Conservation (phyloP, 2,113 vertebrate genomes). For the Psittacula cyanocephala region DNA sequence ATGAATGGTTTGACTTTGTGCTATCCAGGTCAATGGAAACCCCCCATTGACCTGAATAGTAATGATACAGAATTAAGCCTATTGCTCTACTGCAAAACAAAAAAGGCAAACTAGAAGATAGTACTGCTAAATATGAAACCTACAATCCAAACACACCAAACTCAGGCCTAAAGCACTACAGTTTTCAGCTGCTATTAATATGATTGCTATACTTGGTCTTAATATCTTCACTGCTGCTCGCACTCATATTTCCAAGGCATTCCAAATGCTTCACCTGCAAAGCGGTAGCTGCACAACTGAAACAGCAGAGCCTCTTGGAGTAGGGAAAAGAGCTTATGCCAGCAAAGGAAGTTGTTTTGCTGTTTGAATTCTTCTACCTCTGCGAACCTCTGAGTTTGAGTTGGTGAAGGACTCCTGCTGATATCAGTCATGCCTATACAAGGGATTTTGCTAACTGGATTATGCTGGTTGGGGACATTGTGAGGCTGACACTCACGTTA, state of each 20-base stretch:
- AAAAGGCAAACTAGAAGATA: not conserved
- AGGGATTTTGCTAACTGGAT: not conserved
- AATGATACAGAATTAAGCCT: not conserved
- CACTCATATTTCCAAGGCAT: not conserved
- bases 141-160: not conserved
- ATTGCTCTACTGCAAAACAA: not conserved
- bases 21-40: slow-evolving; percentile 28
- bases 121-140: not conserved
- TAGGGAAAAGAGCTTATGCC: not conserved
- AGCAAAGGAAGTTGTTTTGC: not conserved
- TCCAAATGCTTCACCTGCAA: not conserved
- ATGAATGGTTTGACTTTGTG: not conserved
- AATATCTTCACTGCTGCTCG: not conserved
- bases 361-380: not conserved
- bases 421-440: not conserved
- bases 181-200: not conserved
- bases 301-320: not conserved
- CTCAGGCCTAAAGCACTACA: not conserved
- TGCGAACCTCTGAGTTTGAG: not conserved
- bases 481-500: not conserved
- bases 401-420: not conserved
- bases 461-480: not conserved
- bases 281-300: not conserved
- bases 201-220: not conserved
- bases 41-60: not conserved